These are phyloP conservation scores for Tuta absoluta DNA, from an alignment of 2,888 invertebrate species.

Conservation along the genomic window DNA sequence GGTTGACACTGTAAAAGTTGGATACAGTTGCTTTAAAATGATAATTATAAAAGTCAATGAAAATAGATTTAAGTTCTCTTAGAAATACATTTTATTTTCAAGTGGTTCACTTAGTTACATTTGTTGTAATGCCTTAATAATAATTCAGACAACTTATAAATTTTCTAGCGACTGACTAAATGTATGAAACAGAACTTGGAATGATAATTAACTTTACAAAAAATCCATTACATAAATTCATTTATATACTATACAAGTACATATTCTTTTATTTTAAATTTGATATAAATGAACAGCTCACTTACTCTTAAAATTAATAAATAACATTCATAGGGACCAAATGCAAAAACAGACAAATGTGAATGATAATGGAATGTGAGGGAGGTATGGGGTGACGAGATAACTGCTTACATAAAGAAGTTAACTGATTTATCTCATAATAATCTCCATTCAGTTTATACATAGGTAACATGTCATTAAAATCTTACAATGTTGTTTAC, in stretches of 20 bases:
- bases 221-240: not conserved
- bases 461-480: no score
- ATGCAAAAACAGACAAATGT: slow-evolving; percentile 19
- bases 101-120: not conserved
- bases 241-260: not conserved
- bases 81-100: slow-evolving; percentile 8
- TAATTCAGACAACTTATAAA: slow-evolving; percentile 31
- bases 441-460: not conserved
- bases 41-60: not conserved
- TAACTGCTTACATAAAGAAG: slow-evolving; percentile 9
- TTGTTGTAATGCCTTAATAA: not conserved
- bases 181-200: slow-evolving; percentile 39
- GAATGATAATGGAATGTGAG: slow-evolving; percentile 37
- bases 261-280: not conserved
- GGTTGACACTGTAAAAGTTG: no score
- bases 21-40: not conserved
- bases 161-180: slow-evolving; percentile 42
- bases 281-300: not conserved
- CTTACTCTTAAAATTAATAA: not conserved
- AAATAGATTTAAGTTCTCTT: not conserved
- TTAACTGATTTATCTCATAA: not conserved
- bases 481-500: not conserved
- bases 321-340: slow-evolving; percentile 8
- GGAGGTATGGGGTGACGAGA: slow-evolving; percentile 14
- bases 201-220: slow-evolving; percentile 38